phyloP scores from a whole-genome alignment of 37 sponge, comb jelly and placozoan genomes.

The Tethya wilhelma region DNA sequence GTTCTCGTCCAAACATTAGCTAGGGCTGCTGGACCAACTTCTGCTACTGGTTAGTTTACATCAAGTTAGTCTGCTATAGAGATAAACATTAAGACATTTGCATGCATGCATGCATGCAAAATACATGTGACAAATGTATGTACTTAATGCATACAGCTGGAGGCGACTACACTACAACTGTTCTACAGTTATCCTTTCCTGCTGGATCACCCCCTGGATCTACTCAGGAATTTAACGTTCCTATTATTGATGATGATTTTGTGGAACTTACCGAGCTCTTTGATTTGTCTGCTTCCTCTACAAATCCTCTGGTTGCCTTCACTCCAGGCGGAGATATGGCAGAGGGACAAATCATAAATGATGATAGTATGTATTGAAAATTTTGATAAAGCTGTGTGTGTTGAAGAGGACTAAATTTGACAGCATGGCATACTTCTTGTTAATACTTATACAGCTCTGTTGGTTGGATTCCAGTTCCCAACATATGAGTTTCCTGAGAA shows the following conservation, averaged over 20 bases:
- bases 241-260: slow-evolving; percentile 26
- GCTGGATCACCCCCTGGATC: slow-evolving; percentile 9
- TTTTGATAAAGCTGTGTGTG: no score
- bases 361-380: no score
- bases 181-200: not conserved
- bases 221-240: not conserved
- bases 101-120: not conserved
- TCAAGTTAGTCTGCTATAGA: not conserved
- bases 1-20: no score
- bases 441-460: no score
- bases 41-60: not conserved
- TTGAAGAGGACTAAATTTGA: no score
- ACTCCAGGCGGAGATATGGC: no score
- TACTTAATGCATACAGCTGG: not conserved
- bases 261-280: slow-evolving; percentile 10
- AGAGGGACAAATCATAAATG: no score
- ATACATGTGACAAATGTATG: not conserved
- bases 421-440: no score
- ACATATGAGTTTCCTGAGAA: no score
- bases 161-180: not conserved
- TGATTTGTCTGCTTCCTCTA: not conserved
- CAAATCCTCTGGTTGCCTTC: not conserved
- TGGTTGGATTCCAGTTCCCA: no score
- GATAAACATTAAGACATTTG: not conserved
- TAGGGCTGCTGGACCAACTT: not conserved